Evolutionary conservation across 2,888 invertebrate genomes (phyloP).

Genomic region (Cylloceria caligata): DNA sequence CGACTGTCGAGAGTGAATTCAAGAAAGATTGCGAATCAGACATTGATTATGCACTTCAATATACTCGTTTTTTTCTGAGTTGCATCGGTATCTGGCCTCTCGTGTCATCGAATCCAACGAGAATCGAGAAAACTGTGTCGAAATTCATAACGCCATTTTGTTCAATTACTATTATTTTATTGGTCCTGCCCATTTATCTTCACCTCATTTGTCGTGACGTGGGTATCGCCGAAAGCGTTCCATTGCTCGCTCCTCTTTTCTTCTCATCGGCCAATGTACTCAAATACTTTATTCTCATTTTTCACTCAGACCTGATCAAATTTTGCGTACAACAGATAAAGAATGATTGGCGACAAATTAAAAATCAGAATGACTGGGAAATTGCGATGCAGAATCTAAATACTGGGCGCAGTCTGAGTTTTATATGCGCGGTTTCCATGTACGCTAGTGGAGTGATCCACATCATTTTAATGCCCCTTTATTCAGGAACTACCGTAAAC

Average conservation of each 20-base stretch:
- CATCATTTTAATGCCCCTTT: constrained; percentile 68
- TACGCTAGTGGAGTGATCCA: constrained; percentile 72
- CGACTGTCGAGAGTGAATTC: not conserved
- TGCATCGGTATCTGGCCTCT: constrained; percentile 55
- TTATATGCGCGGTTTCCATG: constrained; percentile 71
- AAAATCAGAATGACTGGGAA: constrained; percentile 44
- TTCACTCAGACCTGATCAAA: constrained; percentile 39
- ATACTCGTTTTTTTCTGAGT: constrained; percentile 65
- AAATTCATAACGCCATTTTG: constrained; percentile 35
- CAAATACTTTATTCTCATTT: constrained; percentile 36
- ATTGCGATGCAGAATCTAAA: constrained; percentile 58
- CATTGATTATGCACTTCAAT: constrained; percentile 34
- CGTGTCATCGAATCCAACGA: constrained; percentile 36
- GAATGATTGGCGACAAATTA: constrained; percentile 64
- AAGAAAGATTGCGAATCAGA: constrained; percentile 14
- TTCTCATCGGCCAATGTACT: constrained; percentile 34
- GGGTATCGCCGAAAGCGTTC: constrained; percentile 28
- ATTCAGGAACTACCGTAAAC: constrained; percentile 49
- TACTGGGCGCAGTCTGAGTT: constrained; percentile 57
- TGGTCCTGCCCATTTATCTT: constrained; percentile 27
- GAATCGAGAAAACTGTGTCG: constrained; percentile 7
- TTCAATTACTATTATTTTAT: constrained; percentile 21
- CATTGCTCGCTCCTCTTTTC: constrained; percentile 47
- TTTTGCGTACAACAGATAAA: constrained; percentile 62
- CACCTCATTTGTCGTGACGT: constrained; percentile 29